These are phyloP conservation scores for Zelleria hepariella DNA, from an alignment of 2,888 invertebrate species.

Conservation along the genomic window DNA sequence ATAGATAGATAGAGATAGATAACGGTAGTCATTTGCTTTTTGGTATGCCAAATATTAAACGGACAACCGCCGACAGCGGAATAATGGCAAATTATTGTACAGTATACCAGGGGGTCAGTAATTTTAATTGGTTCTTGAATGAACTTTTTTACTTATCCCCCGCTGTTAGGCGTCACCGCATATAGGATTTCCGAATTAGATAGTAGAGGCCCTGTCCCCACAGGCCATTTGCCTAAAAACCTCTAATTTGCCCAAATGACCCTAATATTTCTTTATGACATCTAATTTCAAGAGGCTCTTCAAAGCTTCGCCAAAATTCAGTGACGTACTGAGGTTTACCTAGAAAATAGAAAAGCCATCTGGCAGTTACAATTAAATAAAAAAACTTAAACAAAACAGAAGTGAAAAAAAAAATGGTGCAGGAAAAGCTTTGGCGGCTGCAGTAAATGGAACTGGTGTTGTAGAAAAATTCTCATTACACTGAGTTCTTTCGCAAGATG, in stretches of 20 bases:
- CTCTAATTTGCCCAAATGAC: conserved; percentile 15
- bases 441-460: not conserved
- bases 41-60: no score
- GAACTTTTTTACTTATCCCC: no score
- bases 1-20: no score
- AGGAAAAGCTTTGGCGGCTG: not conserved
- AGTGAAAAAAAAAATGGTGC: not conserved
- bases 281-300: conserved; percentile 9
- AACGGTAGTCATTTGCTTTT: no score
- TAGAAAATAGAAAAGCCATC: not conserved
- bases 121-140: no score
- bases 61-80: no score
- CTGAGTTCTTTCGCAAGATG: not conserved
- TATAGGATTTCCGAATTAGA: not conserved
- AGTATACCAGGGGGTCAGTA: no score
- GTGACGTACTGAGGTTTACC: not conserved
- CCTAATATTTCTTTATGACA: conserved; percentile 17
- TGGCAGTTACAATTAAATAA: no score
- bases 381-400: not conserved
- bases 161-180: no score
- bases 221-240: not conserved
- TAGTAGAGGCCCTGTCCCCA: not conserved
- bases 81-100: no score
- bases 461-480: not conserved
- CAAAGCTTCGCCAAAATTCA: not conserved